Conservation (phyloP, 2,797 vertebrate genomes). For the Uromys caudimaculatus region DNA sequence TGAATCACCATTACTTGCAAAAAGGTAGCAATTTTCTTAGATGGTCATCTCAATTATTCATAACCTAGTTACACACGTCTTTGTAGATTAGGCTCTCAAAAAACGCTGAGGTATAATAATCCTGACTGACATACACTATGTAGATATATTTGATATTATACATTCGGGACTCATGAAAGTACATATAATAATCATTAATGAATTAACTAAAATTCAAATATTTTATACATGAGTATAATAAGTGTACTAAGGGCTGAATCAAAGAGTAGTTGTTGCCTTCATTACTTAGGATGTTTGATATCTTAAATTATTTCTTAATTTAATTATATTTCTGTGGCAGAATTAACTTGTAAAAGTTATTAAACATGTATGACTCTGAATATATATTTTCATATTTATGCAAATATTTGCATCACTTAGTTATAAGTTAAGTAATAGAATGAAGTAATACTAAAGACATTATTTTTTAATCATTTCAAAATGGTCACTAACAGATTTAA, state of each 20-base stretch:
- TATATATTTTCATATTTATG: background rate
- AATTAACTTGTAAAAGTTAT: background rate
- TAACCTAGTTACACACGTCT: background rate
- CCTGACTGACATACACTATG: background rate
- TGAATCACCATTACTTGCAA: background rate
- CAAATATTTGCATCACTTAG: background rate
- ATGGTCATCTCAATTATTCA: background rate
- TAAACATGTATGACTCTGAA: background rate
- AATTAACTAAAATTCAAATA: constrained; percentile 1
- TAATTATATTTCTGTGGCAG: background rate
- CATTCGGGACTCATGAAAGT: background rate
- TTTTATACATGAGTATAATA: background rate
- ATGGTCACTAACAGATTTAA: background rate
- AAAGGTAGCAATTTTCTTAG: background rate
- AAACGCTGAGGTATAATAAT: background rate
- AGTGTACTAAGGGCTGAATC: background rate
- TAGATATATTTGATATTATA: background rate
- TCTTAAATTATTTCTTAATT: background rate
- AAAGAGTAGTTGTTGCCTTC: background rate
- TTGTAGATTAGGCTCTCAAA: constrained; percentile 12
- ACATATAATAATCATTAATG: background rate
- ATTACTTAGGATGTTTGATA: background rate
- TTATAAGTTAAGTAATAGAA: background rate
- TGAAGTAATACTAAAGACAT: too few species aligned
- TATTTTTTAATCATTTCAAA: background rate